Base-by-base conservation (phyloP, 37 sponge, comb jelly and placozoan genomes). In the Mnemiopsis leidyi region DNA sequence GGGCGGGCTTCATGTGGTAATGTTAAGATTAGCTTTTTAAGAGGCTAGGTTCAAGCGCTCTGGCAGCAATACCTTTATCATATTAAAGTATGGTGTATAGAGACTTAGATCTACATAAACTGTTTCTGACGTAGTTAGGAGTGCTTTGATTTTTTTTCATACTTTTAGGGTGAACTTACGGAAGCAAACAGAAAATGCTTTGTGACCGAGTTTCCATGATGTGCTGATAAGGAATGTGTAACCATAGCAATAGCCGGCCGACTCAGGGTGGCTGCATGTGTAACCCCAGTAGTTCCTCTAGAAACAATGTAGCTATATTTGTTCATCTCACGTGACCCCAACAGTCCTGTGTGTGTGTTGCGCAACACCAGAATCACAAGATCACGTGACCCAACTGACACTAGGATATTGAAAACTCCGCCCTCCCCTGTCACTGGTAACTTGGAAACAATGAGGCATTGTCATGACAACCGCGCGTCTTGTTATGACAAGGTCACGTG, bases 401-500 rank as follows among this genome's bases (percentile, higher is more conserved):
- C 61, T 48, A 48, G 61, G 61, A 48, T 48, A 48, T 48, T 48
- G 61, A 48, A 48, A 48, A 48, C 61, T 48, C 61, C 61, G 13
- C 61, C 61, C 61, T 18, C 61, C 61, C 61, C 61, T 13, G 61
- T 48, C 61, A 48, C 61, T 48, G 61, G 61, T 48, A 48, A 48
- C 61, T 48, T 48, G 13, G n/a, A 48, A 48, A 48, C 61, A 48
- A 48, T 48, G 61, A 5, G 61, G 9, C 61, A 48, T 48, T 48
- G 61, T 48, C 61, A 48, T 48, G 61, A 13, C 61, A 48, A 48
- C 61, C 61, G 61, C 61, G 61, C 73, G 2, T 69, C 73, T 69
- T 25, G 29, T 69, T 69, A 69, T 69, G 73, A 69, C 28, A 21
- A 69, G 73, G 73, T 69, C 73, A 69, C 73, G 73, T 69, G 73